Evolutionary conservation across 2,888 invertebrate species (phyloP).

Genomic region (Leptopilina syphax): DNA sequence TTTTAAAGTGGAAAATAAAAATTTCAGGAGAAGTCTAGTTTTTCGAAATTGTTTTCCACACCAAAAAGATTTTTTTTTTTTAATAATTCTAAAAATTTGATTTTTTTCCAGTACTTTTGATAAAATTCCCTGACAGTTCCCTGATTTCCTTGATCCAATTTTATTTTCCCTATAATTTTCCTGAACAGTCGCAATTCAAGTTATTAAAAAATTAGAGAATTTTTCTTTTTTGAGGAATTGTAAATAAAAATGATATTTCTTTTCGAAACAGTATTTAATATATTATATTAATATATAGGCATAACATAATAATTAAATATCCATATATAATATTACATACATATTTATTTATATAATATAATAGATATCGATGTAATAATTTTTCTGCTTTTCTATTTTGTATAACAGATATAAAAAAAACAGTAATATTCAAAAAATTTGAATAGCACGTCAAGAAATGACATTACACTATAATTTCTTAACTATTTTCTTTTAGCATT

Average conservation of each 20-base stretch:
- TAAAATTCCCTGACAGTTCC: no score
- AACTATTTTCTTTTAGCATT: slow-evolving; percentile 9
- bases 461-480: slow-evolving; percentile 10
- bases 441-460: not conserved
- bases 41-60: no score
- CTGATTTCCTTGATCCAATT: no score
- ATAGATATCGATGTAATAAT: slow-evolving; percentile 16
- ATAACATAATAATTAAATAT: slow-evolving; percentile 71
- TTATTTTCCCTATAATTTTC: no score
- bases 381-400: slow-evolving; percentile 6
- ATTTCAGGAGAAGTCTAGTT: no score
- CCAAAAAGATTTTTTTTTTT: no score
- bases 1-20: no score
- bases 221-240: no score
- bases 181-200: no score
- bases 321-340: slow-evolving; percentile 62
- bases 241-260: slow-evolving; percentile 23
- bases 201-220: no score
- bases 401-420: not conserved
- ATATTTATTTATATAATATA: slow-evolving; percentile 31
- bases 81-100: no score
- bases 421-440: not conserved
- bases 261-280: slow-evolving; percentile 72
- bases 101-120: no score
- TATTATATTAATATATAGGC: slow-evolving; percentile 67